Evolutionary conservation across 2,888 invertebrate species (phyloP), one percentile per base, ranked within the genome.

Genomic region (Agrypnus murinus): DNA sequence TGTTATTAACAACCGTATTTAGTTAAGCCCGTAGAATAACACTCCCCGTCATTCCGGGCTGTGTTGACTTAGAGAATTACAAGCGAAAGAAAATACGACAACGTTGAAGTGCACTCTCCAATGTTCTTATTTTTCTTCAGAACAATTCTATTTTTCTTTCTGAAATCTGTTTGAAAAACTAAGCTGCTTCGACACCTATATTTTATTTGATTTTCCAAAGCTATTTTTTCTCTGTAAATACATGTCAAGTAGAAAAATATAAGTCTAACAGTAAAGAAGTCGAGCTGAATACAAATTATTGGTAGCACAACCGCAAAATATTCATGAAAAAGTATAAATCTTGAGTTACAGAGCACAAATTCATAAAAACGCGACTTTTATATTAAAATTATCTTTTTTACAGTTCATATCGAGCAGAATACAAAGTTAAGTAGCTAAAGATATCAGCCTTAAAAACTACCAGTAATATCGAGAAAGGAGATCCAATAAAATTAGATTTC

Each of bases 31-130:
- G 17, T 31, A 9, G 25, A 48, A 48, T 48, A 48, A 31, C 48
- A 48, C 6, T 31, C 48, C 19, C 19, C 15, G 48, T 48, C 48
- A 48, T 31, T 48, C 19, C 17, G 48, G 48, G 10, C 19, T 19
- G 10, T 48, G 19, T 48, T 48, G 14, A 25, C 31, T 31, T 48
- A 48, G 25, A n/a, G 48, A 25, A 48, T 25, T 48, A 48, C 48
- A 19, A 25, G 40, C 40, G 3, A 25, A 25, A 25, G 48, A 31
- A 48, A 48, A 31, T 25, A 48, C 15, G 48, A 31, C 19, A n/a
- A 4, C 19, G 48, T 31, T n/a, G 25, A 31, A 31, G 48, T 31
- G 48, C 48, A 19, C 17, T 1, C 15, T 43, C 6, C 8, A 43
- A 5, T 25, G 48, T 48, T 31, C n/a, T 9, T 48, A 48, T 48